Conservation (phyloP, 2,888 invertebrate species). For the Ethmia dodecea region DNA sequence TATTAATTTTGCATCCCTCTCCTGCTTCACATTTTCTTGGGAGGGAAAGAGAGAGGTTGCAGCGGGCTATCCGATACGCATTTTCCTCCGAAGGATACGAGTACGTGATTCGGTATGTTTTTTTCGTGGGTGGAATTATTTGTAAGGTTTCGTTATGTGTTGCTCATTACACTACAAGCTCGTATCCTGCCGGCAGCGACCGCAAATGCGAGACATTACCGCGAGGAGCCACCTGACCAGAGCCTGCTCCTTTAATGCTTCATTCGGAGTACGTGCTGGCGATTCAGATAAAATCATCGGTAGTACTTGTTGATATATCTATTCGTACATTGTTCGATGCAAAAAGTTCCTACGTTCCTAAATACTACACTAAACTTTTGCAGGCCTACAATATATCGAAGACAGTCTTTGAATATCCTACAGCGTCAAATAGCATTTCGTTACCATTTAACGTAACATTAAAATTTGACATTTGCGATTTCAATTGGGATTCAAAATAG, state of each 20-base stretch:
- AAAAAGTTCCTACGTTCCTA: too few relatives aligned
- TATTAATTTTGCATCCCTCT: conserved; percentile 52
- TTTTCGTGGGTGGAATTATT: conserved; percentile 75
- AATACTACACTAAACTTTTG: too few relatives aligned
- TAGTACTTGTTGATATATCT: too few relatives aligned
- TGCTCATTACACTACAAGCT: conserved; percentile 74
- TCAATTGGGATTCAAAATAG: too few relatives aligned
- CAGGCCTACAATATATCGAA: too few relatives aligned
- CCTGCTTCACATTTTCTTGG: conserved; percentile 20
- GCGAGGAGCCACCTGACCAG: conserved; percentile 55
- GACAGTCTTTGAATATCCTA: too few relatives aligned
- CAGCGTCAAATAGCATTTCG: too few relatives aligned
- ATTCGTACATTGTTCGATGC: too few relatives aligned
- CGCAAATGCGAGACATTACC: conserved; percentile 73
- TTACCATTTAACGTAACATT: too few relatives aligned
- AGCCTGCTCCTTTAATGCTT: conserved; percentile 48
- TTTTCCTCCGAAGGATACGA: conserved; percentile 73
- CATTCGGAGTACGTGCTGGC: conserved; percentile 51
- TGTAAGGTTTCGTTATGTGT: conserved; percentile 76
- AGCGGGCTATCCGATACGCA: conserved; percentile 68
- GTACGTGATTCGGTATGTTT: conserved; percentile 75
- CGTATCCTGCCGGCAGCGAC: conserved; percentile 70
- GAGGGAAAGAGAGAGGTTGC: conserved; percentile 40
- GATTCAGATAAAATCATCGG: conserved; percentile 24
- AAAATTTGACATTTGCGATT: too few relatives aligned